Conservation (phyloP, 2,888 invertebrate genomes). For the Rhabditoides inermis region DNA sequence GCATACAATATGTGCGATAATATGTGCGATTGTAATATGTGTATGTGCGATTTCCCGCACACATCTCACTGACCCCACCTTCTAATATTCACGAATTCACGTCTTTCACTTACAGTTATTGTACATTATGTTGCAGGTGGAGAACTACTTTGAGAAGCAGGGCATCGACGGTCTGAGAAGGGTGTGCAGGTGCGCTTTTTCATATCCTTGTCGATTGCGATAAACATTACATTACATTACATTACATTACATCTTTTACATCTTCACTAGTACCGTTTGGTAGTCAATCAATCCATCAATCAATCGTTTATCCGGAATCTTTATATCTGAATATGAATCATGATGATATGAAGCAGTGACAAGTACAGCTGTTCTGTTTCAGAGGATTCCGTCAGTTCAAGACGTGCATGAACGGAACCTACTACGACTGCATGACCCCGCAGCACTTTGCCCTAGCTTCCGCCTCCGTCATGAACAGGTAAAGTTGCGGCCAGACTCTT, state of each 20-base stretch:
- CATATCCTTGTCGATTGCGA: not conserved
- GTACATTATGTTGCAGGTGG: constrained; percentile 16
- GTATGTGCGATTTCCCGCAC: too few relatives aligned
- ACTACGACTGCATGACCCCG: constrained; percentile 25
- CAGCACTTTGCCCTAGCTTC: constrained; percentile 18
- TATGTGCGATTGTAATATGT: constrained; percentile 10
- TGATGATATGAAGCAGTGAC: too few relatives aligned
- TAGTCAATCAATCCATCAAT: not conserved
- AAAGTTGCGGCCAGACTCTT: too few relatives aligned
- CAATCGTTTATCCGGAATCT: not conserved
- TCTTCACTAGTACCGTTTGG: too few relatives aligned
- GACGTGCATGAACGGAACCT: constrained; percentile 23
- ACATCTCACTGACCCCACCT: too few relatives aligned
- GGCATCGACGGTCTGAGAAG: constrained; percentile 20
- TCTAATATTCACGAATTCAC: too few relatives aligned
- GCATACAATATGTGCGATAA: constrained; percentile 6
- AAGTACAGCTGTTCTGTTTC: not conserved
- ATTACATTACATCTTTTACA: too few relatives aligned
- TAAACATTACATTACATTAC: too few relatives aligned
- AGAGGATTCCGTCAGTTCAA: constrained; percentile 39
- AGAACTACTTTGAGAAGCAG: constrained; percentile 22
- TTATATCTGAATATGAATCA: not conserved
- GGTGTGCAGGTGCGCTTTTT: constrained; percentile 23
- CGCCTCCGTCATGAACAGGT: too few relatives aligned
- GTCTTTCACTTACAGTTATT: too few relatives aligned